phyloP scores from a whole-genome alignment of 2,797 vertebrate genomes.

The Vireo griseus region DNA sequence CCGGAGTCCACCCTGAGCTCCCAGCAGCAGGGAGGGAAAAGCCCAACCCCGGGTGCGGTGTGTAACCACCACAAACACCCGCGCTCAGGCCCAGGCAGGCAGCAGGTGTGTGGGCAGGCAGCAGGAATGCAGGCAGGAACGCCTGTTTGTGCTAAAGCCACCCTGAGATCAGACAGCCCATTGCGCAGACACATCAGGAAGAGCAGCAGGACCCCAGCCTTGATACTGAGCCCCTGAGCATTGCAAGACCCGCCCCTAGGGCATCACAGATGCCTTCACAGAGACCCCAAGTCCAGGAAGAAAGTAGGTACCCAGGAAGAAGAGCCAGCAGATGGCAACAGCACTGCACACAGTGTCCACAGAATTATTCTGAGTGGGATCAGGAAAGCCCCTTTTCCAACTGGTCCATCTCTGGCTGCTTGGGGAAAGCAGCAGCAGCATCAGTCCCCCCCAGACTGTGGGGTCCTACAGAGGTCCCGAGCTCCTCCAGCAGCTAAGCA shows the following conservation, averaged over 20 bases:
- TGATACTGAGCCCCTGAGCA: rapidly evolving
- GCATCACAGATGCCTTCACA: not conserved
- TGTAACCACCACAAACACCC: not conserved
- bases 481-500: not conserved
- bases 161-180: not conserved
- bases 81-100: not conserved
- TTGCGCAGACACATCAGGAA: not conserved
- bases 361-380: rapidly evolving
- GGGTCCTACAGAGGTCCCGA: not conserved
- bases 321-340: constrained; percentile 54
- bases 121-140: not conserved
- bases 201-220: not conserved
- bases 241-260: not conserved
- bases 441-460: too few relatives aligned
- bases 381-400: not conserved
- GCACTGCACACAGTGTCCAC: rapidly evolving
- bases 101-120: constrained; percentile 5
- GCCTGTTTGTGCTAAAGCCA: not conserved
- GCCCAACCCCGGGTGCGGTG: rapidly evolving
- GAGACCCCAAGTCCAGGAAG: not conserved
- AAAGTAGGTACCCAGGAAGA: not conserved
- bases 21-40: not conserved
- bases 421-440: not conserved
- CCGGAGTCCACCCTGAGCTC: not conserved
- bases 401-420: not conserved